A percentile compares a stretch with the other conserved stretches of the same genome.
These are phyloP conservation scores for Spondyliosoma cantharus DNA, from an alignment of 2,797 vertebrate genomes.

Conservation along the genomic window DNA sequence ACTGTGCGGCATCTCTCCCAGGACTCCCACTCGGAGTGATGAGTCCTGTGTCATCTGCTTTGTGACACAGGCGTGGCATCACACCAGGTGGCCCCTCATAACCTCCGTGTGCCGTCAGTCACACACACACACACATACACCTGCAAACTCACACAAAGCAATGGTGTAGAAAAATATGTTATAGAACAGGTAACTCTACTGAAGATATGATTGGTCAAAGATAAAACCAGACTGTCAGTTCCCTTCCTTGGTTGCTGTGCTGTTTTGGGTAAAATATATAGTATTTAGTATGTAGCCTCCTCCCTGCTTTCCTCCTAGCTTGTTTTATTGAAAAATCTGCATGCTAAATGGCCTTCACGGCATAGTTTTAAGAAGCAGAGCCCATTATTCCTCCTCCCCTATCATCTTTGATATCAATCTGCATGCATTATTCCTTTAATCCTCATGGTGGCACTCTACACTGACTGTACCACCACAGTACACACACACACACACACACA, in stretches of 20 bases:
- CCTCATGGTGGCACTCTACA: slow-evolving; percentile 70
- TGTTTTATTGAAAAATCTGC: not conserved
- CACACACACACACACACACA: slow-evolving; percentile 19
- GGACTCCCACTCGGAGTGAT: slow-evolving; percentile 41
- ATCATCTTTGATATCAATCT: not conserved
- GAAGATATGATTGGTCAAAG: slow-evolving; percentile 27
- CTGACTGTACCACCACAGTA: slow-evolving; percentile 35
- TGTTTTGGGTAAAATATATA: not conserved
- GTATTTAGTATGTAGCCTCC: not conserved
- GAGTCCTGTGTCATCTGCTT: slow-evolving; percentile 60
- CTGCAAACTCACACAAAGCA: slow-evolving; percentile 44
- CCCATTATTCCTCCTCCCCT: not conserved
- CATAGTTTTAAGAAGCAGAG: not conserved
- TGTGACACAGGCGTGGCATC: slow-evolving; percentile 36
- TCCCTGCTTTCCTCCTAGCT: not conserved
- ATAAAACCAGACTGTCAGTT: slow-evolving; percentile 2
- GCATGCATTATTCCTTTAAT: slow-evolving; percentile 58
- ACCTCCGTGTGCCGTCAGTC: slow-evolving; percentile 59
- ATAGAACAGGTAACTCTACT: slow-evolving; percentile 31
- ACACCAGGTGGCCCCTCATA: slow-evolving; percentile 53
- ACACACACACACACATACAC: slow-evolving; percentile 25
- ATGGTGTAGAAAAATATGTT: slow-evolving; percentile 29
- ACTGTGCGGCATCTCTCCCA: slow-evolving; percentile 38
- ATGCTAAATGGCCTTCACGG: not conserved
- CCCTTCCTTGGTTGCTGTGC: slow-evolving; percentile 8